These are phyloP conservation scores for Plebejus melissa DNA, from an alignment of 2,888 invertebrate species.

Conservation along the genomic window DNA sequence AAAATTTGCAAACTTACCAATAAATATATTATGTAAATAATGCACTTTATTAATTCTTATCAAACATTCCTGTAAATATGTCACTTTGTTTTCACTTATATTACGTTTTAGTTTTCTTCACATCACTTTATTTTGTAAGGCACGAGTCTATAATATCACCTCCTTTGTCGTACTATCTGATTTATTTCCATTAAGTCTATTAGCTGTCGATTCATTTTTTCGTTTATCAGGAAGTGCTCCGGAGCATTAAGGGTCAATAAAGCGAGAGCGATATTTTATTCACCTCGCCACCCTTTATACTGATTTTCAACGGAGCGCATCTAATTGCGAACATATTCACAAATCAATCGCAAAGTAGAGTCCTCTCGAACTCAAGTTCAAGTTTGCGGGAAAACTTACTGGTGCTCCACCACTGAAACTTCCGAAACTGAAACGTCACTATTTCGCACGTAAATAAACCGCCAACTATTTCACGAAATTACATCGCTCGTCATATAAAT, in stretches of 20 bases:
- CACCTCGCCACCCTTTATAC: slow-evolving; percentile 64
- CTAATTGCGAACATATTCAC: slow-evolving; percentile 74
- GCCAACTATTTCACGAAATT: slow-evolving; percentile 69
- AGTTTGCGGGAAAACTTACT: slow-evolving; percentile 64
- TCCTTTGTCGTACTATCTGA: slow-evolving; percentile 56
- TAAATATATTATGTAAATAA: slow-evolving; percentile 20
- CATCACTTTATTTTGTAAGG: slow-evolving; percentile 34
- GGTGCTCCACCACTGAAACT: slow-evolving; percentile 37
- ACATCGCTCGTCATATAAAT: slow-evolving; percentile 71
- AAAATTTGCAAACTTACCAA: slow-evolving; percentile 17
- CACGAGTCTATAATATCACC: slow-evolving; percentile 52
- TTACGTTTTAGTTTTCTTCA: slow-evolving; percentile 32
- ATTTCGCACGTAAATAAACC: slow-evolving; percentile 59
- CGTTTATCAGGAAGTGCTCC: slow-evolving; percentile 47
- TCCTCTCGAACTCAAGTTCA: slow-evolving; percentile 50
- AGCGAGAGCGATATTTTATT: slow-evolving; percentile 60
- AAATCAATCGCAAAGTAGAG: slow-evolving; percentile 60
- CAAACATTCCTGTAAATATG: slow-evolving; percentile 28
- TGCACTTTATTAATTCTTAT: slow-evolving; percentile 11
- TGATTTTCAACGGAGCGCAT: slow-evolving; percentile 62
- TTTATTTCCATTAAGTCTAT: slow-evolving; percentile 46
- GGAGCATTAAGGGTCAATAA: slow-evolving; percentile 57
- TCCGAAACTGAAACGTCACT: slow-evolving; percentile 37
- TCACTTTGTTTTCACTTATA: slow-evolving; percentile 19
- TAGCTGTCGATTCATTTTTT: slow-evolving; percentile 52